Percentiles rank a stretch among this genome's conserved stretches.
These are phyloP conservation scores for Eupithecia vulgata DNA, from an alignment of 2,888 invertebrate genomes.

Conservation along the genomic window DNA sequence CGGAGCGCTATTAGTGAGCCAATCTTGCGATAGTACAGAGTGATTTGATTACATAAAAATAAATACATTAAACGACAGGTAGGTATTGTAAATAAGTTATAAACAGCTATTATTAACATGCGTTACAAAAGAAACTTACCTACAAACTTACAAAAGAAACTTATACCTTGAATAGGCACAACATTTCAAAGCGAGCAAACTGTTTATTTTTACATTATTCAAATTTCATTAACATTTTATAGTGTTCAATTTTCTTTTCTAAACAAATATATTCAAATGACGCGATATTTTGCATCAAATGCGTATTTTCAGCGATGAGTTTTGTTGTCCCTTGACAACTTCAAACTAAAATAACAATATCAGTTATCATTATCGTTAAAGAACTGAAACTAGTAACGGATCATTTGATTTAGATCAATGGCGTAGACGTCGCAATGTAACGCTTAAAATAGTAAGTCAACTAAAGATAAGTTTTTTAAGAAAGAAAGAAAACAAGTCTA, in stretches of 20 bases:
- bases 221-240: constrained; percentile 3
- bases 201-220: neutral
- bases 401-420: constrained; percentile 11
- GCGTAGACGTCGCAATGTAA: neutral
- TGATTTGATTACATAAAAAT: too few relatives aligned
- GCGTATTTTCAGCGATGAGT: constrained; percentile 8
- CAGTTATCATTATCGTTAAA: constrained; percentile 19
- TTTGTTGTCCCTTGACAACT: constrained; percentile 15
- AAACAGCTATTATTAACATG: too few relatives aligned
- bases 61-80: too few relatives aligned
- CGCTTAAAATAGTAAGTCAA: neutral
- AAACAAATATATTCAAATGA: neutral
- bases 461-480: neutral
- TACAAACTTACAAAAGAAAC: too few relatives aligned
- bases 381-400: constrained; percentile 2
- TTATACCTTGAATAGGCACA: neutral
- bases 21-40: too few relatives aligned
- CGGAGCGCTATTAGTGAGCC: too few relatives aligned
- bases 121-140: too few relatives aligned
- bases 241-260: neutral
- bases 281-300: neutral
- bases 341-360: constrained; percentile 22
- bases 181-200: too few relatives aligned
- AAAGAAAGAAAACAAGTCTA: too few relatives aligned
- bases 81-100: too few relatives aligned